Percentiles rank a stretch among this genome's conserved stretches.
Evolutionary conservation across 2,888 invertebrate genomes (phyloP).

Genomic region (Ephialtes manifestator): DNA sequence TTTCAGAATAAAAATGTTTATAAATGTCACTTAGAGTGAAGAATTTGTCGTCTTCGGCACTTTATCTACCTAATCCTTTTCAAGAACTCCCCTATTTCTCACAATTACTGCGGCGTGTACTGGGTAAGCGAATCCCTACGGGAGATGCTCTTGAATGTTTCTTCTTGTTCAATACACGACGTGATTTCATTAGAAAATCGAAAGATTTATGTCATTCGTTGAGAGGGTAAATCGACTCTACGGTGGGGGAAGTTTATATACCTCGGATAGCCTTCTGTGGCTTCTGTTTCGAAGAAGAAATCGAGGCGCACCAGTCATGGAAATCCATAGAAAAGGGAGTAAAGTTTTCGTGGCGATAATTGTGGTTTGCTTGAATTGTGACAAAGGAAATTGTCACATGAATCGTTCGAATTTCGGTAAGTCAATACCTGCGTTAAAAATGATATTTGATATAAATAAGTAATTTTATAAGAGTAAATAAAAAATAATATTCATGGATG

Average conservation of each 20-base stretch:
- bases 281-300: conserved; percentile 50
- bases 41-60: not conserved
- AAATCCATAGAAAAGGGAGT: conserved; percentile 23
- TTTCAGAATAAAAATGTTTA: not conserved
- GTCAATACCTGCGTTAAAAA: not conserved
- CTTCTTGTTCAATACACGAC: conserved; percentile 57
- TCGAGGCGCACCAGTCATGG: conserved; percentile 42
- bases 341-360: conserved; percentile 9
- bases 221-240: conserved; percentile 27
- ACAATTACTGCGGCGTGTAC: conserved; percentile 40
- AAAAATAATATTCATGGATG: no score
- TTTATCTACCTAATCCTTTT: conserved; percentile 8
- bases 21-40: not conserved
- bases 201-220: conserved; percentile 59
- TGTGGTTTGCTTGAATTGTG: not conserved
- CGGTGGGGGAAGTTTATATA: conserved; percentile 73
- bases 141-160: conserved; percentile 28
- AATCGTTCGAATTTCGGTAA: conserved; percentile 44
- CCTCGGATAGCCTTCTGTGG: conserved; percentile 17
- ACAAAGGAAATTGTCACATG: conserved; percentile 20
- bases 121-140: not conserved
- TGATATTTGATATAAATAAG: no score
- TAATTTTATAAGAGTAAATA: no score
- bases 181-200: conserved; percentile 55
- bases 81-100: conserved; percentile 41